Evolutionary conservation across 2,888 invertebrate species (phyloP), one percentile per base, ranked within the genome.

Genomic region (Polyploca ridens): DNA sequence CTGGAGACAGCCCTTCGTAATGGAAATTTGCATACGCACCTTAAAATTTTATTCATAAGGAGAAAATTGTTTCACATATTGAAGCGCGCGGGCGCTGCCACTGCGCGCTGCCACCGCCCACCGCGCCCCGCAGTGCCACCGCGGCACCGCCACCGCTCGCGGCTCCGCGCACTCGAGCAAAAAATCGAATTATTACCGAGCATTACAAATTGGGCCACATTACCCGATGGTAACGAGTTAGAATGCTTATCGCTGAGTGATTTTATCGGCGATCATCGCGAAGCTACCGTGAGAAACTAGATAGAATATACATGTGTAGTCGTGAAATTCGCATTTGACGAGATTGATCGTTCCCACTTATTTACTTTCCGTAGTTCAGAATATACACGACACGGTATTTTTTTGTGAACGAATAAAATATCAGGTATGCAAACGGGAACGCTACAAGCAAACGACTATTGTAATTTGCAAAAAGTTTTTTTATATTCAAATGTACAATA

Each of bases 1-100:
- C 85, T 75, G 81, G 80, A 85, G 87, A 89, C 86, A 85, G 86
- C 80, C 81, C 82, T 76, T 82, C 80, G 87, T 91, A 93, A 92
- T 91, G 89, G 90, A 88, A 89, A 93, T 93, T 92, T 90, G 89
- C 92, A 93, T 92, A 88, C 89, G 85, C 89, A 90, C 87, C 91
- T 93, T 89, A 90, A 92, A 93, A 91, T 90, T 89, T 92, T 93
- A 93, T 93, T 93, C 93, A 90, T 93, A 92, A 91, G 90, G 85
- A 86, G 92, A 90, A 92, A 93, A 93, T 93, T 92, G 91, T 92
- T 90, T 91, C 89, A 82, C 85, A 85, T 87, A 82, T 86, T 78
- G 79, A 78, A 74, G 73, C 65, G 68, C 63, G 68, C 65, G 78
- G 62, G 64, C 63, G 63, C 41, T 54, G 44, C 49, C 66, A 58